Evolutionary conservation across 2,113 vertebrate genomes (phyloP).

Genomic region (Poeciliopsis occidentalis): DNA sequence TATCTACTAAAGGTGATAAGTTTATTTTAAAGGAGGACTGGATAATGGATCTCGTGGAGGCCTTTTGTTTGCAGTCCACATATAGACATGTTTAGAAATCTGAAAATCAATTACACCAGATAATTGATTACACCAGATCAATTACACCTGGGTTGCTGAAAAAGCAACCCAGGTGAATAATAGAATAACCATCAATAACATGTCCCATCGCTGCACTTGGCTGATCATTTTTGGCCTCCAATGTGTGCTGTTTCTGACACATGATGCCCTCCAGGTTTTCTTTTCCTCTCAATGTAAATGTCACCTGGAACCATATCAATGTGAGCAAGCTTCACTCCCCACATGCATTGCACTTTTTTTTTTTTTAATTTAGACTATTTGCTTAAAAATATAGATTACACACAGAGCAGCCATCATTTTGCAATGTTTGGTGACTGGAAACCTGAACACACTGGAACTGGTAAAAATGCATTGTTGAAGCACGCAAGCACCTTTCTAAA

Average conservation of each 20-base stretch:
- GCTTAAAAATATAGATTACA: conserved; percentile 1
- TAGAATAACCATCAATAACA: background rate
- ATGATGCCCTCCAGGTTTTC: background rate
- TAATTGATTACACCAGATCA: too few species aligned
- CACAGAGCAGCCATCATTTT: background rate
- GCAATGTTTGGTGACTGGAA: conserved; percentile 28
- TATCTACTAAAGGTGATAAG: background rate
- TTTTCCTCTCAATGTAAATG: background rate
- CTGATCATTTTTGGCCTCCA: background rate
- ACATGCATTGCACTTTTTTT: fast-evolving
- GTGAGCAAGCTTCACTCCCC: background rate
- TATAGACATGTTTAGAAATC: background rate
- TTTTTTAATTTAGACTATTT: background rate
- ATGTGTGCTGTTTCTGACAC: background rate
- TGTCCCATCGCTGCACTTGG: background rate
- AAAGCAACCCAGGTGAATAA: too few species aligned
- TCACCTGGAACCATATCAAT: background rate
- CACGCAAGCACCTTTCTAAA: conserved; percentile 35
- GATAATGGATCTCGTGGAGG: background rate
- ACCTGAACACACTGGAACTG: background rate
- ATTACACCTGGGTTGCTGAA: too few species aligned
- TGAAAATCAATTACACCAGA: background rate
- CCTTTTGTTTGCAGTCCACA: background rate
- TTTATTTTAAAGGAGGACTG: background rate
- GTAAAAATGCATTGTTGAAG: conserved; percentile 8